A percentile compares a stretch with the other conserved stretches of the same genome.
Conservation (phyloP, 2,113 vertebrate genomes). For the Agelaius tricolor region DNA sequence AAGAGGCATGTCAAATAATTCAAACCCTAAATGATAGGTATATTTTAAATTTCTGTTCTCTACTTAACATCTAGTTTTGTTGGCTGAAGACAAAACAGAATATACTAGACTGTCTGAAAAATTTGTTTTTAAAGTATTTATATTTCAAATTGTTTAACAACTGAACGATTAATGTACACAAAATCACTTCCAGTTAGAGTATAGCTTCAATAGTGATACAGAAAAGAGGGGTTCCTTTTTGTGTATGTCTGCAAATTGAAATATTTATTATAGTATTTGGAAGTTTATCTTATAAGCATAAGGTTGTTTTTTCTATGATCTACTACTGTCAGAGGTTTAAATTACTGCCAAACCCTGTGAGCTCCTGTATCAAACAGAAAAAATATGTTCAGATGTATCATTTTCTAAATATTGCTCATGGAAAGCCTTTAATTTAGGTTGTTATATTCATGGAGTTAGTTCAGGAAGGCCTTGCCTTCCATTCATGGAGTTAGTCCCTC, state of each 20-base stretch:
- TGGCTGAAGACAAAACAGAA: not conserved
- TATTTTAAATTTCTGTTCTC: not conserved
- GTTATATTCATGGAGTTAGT: not conserved
- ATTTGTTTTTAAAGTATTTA: not conserved
- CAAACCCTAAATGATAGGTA: not conserved
- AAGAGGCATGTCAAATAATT: not conserved
- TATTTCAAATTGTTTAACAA: not conserved
- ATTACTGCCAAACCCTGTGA: rapidly evolving
- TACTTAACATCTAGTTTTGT: not conserved
- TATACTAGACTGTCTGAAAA: not conserved
- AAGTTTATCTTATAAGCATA: not conserved
- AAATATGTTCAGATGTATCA: not conserved
- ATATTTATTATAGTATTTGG: not conserved
- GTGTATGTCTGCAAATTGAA: not conserved
- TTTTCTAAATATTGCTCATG: not conserved
- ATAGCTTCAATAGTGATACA: not conserved
- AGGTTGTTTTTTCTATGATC: not conserved
- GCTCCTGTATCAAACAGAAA: not conserved
- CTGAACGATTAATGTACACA: not conserved
- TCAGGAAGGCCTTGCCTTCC: not conserved
- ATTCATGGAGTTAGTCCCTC: not conserved
- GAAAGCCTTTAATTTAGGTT: not conserved
- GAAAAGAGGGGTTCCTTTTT: rapidly evolving
- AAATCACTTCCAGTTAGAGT: not conserved
- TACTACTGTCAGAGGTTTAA: not conserved